Evolutionary conservation across 1,140 invertebrate genomes (phyloP).

Genomic region (Penaeus vannamei): DNA sequence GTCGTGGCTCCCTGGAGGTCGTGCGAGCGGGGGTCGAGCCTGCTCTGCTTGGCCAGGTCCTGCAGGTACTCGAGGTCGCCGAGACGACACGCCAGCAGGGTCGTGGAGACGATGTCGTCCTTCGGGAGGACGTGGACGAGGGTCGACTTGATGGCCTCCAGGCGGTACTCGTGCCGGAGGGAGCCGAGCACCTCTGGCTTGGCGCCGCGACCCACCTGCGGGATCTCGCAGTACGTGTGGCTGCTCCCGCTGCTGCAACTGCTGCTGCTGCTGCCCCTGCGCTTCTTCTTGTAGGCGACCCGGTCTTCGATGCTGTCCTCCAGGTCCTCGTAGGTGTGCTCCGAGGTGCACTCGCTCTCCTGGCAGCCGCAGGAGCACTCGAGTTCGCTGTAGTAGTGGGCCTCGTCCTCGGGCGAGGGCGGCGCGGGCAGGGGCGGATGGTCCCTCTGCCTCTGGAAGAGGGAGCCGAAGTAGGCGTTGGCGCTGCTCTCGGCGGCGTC

Average conservation of each 20-base stretch:
- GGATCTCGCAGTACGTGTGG: conserved; percentile 58
- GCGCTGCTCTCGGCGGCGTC: neutral
- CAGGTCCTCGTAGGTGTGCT: conserved; percentile 52
- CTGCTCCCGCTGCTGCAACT: conserved; percentile 24
- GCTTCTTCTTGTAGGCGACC: neutral
- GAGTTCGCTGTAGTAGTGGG: conserved; percentile 50
- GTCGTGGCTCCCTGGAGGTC: conserved; percentile 53
- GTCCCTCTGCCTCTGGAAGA: neutral
- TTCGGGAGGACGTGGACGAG: conserved; percentile 52
- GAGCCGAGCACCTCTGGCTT: conserved; percentile 53
- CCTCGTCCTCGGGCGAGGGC: neutral
- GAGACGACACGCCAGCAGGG: conserved; percentile 55
- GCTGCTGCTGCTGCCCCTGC: neutral
- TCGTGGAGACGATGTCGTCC: conserved; percentile 58
- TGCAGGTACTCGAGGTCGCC: conserved; percentile 59
- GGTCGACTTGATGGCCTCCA: conserved; percentile 49
- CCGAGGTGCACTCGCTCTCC: neutral
- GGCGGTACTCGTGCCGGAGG: conserved; percentile 41
- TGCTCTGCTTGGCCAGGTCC: conserved; percentile 48
- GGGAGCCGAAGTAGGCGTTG: neutral
- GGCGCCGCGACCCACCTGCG: conserved; percentile 40
- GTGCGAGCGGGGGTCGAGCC: neutral
- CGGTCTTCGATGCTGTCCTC: conserved; percentile 22
- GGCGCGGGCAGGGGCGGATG: no score
- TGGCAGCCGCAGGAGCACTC: conserved; percentile 48